Percentiles rank a stretch among this genome's conserved stretches.
Conservation (phyloP, 2,888 invertebrate genomes). For the Caenorhabditis becei region DNA sequence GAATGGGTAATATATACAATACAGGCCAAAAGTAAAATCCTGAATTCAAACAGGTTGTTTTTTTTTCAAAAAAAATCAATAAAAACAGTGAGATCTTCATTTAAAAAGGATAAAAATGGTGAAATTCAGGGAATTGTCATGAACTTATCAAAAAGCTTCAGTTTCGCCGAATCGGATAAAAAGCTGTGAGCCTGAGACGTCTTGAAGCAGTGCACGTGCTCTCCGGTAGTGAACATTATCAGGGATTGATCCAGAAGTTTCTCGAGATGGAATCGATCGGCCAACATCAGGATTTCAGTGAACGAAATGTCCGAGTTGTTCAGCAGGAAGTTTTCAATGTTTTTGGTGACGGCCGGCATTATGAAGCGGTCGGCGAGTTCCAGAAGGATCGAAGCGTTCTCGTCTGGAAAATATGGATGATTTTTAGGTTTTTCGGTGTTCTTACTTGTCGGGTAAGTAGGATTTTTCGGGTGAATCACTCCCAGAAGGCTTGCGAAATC, state of each 20-base stretch:
- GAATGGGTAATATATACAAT: too few relatives aligned
- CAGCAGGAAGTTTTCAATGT: neutral
- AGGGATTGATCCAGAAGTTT: neutral
- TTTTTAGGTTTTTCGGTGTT: neutral
- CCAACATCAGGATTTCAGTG: neutral
- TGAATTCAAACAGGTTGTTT: too few relatives aligned
- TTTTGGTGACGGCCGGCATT: neutral
- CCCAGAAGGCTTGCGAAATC: conserved; percentile 15
- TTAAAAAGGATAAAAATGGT: too few relatives aligned
- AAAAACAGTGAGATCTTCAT: too few relatives aligned
- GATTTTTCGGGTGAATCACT: neutral
- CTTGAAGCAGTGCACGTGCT: too few relatives aligned
- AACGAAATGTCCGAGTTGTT: neutral
- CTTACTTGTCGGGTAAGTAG: neutral
- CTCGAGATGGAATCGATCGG: neutral
- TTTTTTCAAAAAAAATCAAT: too few relatives aligned
- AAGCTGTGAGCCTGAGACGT: too few relatives aligned
- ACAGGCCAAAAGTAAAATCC: too few relatives aligned
- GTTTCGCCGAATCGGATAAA: too few relatives aligned
- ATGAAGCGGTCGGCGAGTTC: conserved; percentile 6
- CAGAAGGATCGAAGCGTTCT: conserved; percentile 12
- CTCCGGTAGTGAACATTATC: neutral
- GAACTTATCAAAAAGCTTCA: too few relatives aligned
- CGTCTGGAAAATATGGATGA: neutral
- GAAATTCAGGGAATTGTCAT: too few relatives aligned